These are phyloP conservation scores for Lordiphosa fenestrarum DNA, from an alignment of 2,888 invertebrate species.

Conservation along the genomic window DNA sequence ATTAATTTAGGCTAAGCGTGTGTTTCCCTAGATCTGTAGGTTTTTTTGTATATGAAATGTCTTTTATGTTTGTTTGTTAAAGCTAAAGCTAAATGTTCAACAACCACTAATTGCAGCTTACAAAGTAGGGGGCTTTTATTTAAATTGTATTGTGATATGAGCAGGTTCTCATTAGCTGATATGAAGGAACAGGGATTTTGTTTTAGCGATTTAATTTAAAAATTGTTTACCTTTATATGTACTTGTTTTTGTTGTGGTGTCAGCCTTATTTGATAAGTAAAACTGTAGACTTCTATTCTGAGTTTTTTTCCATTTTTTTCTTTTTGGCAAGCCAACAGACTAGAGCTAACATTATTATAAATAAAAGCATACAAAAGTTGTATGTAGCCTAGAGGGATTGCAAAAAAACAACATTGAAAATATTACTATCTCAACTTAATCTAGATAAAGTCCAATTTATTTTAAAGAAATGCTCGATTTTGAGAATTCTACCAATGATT, in stretches of 20 bases:
- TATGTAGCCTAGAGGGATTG: neutral
- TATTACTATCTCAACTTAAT: neutral
- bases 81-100: constrained; percentile 72
- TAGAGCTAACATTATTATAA: constrained; percentile 67
- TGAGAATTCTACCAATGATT: too few species aligned
- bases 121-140: constrained; percentile 52
- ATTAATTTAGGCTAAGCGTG: constrained; percentile 49
- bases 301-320: constrained; percentile 22
- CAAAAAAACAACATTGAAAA: neutral
- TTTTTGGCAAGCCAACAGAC: constrained; percentile 54
- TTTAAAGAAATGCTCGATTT: too few species aligned
- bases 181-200: constrained; percentile 47
- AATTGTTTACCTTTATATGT: constrained; percentile 41
- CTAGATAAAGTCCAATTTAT: neutral
- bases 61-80: constrained; percentile 25
- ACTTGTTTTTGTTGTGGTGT: constrained; percentile 37
- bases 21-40: constrained; percentile 27
- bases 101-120: constrained; percentile 74
- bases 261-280: constrained; percentile 70
- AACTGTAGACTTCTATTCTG: constrained; percentile 41
- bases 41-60: constrained; percentile 49
- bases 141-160: constrained; percentile 52
- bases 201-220: constrained; percentile 40
- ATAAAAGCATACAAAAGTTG: constrained; percentile 42
- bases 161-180: constrained; percentile 55